Evolutionary conservation across 2,113 vertebrate species (phyloP), one percentile per base, ranked within the genome.

Genomic region (Regulus satrapa): DNA sequence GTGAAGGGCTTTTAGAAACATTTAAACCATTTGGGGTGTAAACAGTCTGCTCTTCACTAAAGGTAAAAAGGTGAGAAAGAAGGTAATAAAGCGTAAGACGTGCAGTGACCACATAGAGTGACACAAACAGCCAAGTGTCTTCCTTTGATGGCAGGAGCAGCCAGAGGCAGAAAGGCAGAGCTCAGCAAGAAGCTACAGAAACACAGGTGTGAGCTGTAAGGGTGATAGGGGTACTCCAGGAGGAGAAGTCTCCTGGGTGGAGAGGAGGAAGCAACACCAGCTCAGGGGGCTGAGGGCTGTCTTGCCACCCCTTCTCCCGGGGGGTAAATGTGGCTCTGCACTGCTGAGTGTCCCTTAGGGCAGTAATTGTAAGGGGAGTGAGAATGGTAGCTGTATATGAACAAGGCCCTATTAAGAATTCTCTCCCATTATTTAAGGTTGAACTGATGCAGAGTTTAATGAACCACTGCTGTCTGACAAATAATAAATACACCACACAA

Each of bases 1-100:
- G 94, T 95, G 94, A 96, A 68, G 6, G 54, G 63, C 85, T 92
- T 88, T 81, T 31, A 64, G 81, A 91, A 93, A 56, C 59, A 92
- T 78, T 84, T 63, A 61, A 95, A 38, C 29, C 64, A 78, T n/a
- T 6, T 84, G 46, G 24, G 61, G 21, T 40, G 61, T 26, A 51
- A 55, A 74, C 26, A 74, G 55, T 46, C 13, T 34, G 41, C 8
- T 59, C 51, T 58, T 85, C 31, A 26, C 34, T 83, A 71, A 73
- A 16, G 23, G 32, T 15, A 49, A 64, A 75, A 75, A 63, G 28
- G 32, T 72, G 59, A 75, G 49, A 55, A 82, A 69, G 45, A 88
- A 54, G 26, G 19, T 23, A 73, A 31, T n/a, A 76, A 88, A 78
- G 24, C 10, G 1, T 15, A 28, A 49, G n/a, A 38, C 86, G 40